Conservation (phyloP, 2,113 vertebrate species). For the Catagonus wagneri region DNA sequence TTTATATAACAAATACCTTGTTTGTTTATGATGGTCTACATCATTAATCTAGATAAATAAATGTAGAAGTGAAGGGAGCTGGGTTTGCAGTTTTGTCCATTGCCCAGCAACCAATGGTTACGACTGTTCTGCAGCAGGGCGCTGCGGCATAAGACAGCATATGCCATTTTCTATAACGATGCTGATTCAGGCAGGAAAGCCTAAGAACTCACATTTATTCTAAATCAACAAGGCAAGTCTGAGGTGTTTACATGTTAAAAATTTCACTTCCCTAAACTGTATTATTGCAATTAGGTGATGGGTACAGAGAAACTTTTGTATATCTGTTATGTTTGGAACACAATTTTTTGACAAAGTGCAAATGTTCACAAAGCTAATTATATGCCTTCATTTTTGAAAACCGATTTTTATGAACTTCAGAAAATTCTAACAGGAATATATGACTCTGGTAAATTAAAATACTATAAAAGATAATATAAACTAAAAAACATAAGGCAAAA, state of each 20-base stretch:
- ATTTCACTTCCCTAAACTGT: slow-evolving; percentile 23
- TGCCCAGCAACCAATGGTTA: slow-evolving; percentile 87
- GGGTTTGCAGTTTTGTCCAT: slow-evolving; percentile 84
- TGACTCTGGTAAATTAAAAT: not conserved
- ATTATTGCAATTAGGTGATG: not conserved
- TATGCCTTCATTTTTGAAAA: slow-evolving; percentile 33
- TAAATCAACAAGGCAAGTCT: slow-evolving; percentile 41
- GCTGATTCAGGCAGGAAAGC: slow-evolving; percentile 54
- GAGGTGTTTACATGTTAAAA: slow-evolving; percentile 11
- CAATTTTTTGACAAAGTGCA: slow-evolving; percentile 16
- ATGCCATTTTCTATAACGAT: slow-evolving; percentile 63
- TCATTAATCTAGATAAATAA: slow-evolving; percentile 89
- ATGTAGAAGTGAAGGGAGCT: slow-evolving; percentile 83
- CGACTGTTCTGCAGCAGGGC: slow-evolving; percentile 72
- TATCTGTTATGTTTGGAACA: slow-evolving; percentile 5
- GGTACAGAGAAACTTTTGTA: not conserved
- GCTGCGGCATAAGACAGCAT: slow-evolving; percentile 48
- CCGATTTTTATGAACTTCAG: not conserved
- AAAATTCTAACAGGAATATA: not conserved
- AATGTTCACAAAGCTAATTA: not conserved
- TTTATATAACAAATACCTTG: slow-evolving; percentile 84
- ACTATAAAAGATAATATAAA: not conserved
- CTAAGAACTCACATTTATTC: slow-evolving; percentile 59
- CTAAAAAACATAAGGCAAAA: not conserved
- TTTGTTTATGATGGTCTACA: slow-evolving; percentile 87